Conservation (phyloP, 2,113 vertebrate species). For the Coracopsis vasa region DNA sequence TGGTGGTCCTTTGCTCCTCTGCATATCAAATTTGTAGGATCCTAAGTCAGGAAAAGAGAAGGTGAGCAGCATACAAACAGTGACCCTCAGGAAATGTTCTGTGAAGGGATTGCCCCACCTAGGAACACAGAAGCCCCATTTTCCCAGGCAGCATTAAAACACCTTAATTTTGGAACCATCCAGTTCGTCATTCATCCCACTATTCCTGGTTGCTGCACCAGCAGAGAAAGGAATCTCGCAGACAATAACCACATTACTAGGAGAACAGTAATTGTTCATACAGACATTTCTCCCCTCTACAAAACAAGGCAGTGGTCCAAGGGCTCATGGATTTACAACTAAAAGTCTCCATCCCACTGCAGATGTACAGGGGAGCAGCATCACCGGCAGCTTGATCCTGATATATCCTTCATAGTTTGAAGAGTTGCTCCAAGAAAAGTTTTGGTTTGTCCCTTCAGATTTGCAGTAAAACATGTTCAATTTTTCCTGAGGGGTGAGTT, state of each 20-base stretch:
- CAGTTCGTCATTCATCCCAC: neutral
- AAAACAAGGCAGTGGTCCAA: neutral
- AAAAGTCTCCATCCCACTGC: neutral
- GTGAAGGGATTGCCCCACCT: neutral
- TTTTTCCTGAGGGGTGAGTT: neutral
- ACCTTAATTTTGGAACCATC: neutral
- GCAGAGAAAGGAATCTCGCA: neutral
- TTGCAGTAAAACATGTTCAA: fast-evolving
- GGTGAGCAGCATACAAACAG: neutral
- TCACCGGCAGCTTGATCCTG: neutral
- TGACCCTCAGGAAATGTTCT: neutral
- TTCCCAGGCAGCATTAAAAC: neutral
- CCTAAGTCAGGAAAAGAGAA: neutral
- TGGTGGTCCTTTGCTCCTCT: no score
- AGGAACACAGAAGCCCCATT: neutral
- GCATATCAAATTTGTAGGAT: neutral
- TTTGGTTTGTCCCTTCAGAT: neutral
- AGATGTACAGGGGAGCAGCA: neutral
- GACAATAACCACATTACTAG: neutral
- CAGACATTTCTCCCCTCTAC: neutral
- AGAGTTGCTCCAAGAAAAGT: neutral
- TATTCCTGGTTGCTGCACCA: neutral
- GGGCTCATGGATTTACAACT: neutral
- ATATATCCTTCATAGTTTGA: neutral
- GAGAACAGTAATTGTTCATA: neutral